Conservation (phyloP, 2,113 vertebrate genomes). For the Leucopsar rothschildi region DNA sequence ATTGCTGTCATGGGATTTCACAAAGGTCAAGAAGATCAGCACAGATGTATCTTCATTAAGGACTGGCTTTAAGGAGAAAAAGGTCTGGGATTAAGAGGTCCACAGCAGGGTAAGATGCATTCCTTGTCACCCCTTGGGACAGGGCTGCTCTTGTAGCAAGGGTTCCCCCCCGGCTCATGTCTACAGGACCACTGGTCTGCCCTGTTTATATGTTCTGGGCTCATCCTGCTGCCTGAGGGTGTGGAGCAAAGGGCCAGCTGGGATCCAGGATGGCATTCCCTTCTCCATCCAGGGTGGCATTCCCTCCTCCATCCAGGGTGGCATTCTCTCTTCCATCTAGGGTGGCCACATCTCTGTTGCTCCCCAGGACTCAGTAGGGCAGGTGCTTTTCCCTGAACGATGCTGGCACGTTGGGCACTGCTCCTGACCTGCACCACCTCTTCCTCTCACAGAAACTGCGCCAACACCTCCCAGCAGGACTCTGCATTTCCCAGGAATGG, state of each 20-base stretch:
- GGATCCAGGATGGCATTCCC: not conserved
- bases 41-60: not conserved
- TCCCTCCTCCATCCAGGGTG: no score
- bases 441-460: not conserved
- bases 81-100: not conserved
- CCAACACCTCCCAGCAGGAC: not conserved
- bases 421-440: not conserved
- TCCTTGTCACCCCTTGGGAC: not conserved
- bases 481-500: conserved; percentile 32
- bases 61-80: not conserved
- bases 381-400: not conserved
- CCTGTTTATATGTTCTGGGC: accelerated
- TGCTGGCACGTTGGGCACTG: accelerated
- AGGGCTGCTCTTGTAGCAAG: not conserved
- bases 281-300: not conserved
- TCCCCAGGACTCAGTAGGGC: accelerated
- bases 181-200: accelerated
- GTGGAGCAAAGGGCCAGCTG: not conserved
- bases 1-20: not conserved
- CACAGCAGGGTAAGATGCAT: not conserved
- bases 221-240: not conserved
- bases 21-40: not conserved
- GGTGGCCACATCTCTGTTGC: not conserved
- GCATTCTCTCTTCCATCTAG: no score
- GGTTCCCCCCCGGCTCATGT: accelerated